Percentiles rank a stretch among this genome's conserved stretches.
Evolutionary conservation across 2,888 invertebrate genomes (phyloP).

Genomic region (Drosophila ezoana): DNA sequence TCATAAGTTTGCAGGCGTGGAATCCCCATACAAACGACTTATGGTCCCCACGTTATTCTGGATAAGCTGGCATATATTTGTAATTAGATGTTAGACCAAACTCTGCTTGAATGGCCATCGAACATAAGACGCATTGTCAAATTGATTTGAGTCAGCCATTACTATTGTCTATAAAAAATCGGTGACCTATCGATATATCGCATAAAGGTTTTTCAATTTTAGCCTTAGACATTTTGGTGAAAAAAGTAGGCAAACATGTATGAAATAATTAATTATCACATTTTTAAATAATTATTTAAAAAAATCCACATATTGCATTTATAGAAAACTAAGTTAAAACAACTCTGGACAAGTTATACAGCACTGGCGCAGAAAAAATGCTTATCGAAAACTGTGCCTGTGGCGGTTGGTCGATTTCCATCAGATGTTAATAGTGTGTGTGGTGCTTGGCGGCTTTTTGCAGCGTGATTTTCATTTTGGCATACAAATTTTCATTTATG

Average conservation of each 20-base stretch:
- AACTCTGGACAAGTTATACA: conserved; percentile 2
- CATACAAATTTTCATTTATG: conserved; percentile 12
- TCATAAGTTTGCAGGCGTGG: background rate
- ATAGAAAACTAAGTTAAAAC: background rate
- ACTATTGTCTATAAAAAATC: too few relatives aligned
- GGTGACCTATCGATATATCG: conserved; percentile 15
- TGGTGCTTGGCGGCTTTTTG: conserved; percentile 51
- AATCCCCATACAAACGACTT: too few relatives aligned
- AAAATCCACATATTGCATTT: too few relatives aligned
- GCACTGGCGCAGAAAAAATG: conserved; percentile 3
- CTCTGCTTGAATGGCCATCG: too few relatives aligned
- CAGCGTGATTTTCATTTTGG: conserved; percentile 46
- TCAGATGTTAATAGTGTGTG: conserved; percentile 30
- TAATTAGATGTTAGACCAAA: too few relatives aligned
- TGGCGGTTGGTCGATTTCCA: conserved; percentile 36
- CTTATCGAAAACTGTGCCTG: conserved; percentile 10
- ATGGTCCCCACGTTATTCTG: too few relatives aligned
- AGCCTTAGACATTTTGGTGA: background rate
- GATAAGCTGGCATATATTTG: too few relatives aligned
- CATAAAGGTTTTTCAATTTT: background rate
- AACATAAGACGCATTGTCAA: too few relatives aligned
- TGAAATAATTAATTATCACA: too few relatives aligned
- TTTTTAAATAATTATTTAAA: too few relatives aligned
- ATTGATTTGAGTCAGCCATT: too few relatives aligned
- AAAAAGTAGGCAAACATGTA: too few relatives aligned